Percentiles rank a stretch among this genome's conserved stretches.
Conservation (phyloP, 2,797 vertebrate genomes). For the Dicrostonyx torquatus region DNA sequence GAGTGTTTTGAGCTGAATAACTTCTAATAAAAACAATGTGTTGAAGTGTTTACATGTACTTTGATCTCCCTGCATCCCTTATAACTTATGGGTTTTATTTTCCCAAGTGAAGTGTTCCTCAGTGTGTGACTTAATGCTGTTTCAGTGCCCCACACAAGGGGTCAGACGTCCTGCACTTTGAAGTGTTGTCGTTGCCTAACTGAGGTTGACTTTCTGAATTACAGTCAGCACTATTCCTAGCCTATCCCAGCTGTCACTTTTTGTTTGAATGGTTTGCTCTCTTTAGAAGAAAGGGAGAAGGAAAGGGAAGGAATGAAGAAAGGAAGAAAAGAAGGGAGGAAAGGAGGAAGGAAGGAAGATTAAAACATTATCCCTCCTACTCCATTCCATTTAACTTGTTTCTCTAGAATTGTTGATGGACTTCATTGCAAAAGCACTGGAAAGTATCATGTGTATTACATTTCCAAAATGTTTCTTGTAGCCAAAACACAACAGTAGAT, state of each 20-base stretch:
- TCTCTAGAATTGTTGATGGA: conserved; percentile 11
- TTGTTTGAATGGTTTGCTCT: conserved; percentile 65
- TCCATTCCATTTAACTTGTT: neutral
- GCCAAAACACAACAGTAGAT: conserved; percentile 14
- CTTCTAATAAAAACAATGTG: conserved; percentile 74
- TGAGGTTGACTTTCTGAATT: conserved; percentile 67
- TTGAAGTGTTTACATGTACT: conserved; percentile 73
- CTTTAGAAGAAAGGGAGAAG: conserved; percentile 42
- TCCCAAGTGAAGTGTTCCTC: conserved; percentile 65
- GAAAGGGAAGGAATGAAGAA: neutral
- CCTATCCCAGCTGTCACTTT: conserved; percentile 58
- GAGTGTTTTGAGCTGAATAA: conserved; percentile 65
- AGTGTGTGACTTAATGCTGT: conserved; percentile 69
- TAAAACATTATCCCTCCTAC: neutral
- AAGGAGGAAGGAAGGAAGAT: neutral
- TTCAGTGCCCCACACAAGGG: conserved; percentile 28
- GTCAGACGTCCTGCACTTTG: conserved; percentile 79
- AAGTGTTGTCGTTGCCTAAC: conserved; percentile 77
- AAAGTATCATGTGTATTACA: neutral
- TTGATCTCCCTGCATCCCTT: conserved; percentile 75
- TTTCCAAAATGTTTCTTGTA: conserved; percentile 28
- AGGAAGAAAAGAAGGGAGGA: neutral
- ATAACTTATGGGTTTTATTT: conserved; percentile 70
- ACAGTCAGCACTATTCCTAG: conserved; percentile 21
- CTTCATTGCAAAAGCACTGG: neutral